A percentile compares a stretch with the other conserved stretches of the same genome.
Evolutionary conservation across 1,140 invertebrate species (phyloP).

Genomic region (Drosophila kohkoa): DNA sequence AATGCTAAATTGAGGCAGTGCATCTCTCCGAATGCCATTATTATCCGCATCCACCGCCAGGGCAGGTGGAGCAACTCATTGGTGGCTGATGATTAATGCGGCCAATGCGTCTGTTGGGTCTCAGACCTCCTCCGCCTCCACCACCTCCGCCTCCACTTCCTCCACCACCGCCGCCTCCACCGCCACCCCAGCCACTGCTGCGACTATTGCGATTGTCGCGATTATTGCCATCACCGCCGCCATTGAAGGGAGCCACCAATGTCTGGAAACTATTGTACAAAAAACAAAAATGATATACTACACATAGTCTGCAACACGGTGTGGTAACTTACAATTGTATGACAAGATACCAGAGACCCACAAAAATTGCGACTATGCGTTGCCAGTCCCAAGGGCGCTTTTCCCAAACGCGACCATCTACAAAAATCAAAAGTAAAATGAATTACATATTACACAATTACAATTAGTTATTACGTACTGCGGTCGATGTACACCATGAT

Average conservation of each 20-base stretch:
- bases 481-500: conserved; percentile 37
- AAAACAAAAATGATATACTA: not conserved
- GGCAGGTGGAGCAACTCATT: conserved; percentile 47
- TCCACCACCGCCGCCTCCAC: conserved; percentile 39
- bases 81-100: conserved; percentile 49
- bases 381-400: conserved; percentile 71
- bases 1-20: not conserved
- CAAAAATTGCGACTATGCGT: conserved; percentile 63
- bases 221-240: conserved; percentile 29
- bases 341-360: conserved; percentile 61
- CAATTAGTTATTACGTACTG: not conserved
- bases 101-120: conserved; percentile 70
- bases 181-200: conserved; percentile 48
- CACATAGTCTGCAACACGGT: too few species aligned
- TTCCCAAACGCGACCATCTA: conserved; percentile 76
- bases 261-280: conserved; percentile 43
- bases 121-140: conserved; percentile 51
- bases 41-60: conserved; percentile 65
- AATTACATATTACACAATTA: not conserved
- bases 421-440: not conserved
- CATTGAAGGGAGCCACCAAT: conserved; percentile 63
- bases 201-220: conserved; percentile 35
- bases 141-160: conserved; percentile 53
- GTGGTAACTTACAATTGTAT: conserved; percentile 58
- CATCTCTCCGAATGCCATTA: conserved; percentile 29